Evolutionary conservation across 2,797 vertebrate genomes (phyloP).

Genomic region (Prunella strophiata): DNA sequence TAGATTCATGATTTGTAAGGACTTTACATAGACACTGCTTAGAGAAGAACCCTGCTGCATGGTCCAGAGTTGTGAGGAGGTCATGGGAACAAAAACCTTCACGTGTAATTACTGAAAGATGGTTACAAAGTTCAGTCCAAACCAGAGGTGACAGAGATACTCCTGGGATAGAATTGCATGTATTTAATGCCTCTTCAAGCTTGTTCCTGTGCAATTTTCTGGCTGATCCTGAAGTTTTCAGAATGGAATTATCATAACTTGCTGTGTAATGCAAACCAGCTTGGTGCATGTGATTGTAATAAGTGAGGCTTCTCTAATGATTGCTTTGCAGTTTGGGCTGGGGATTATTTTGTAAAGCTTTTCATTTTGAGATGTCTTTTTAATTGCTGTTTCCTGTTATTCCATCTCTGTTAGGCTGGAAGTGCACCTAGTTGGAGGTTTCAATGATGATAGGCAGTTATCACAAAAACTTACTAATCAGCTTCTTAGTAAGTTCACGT

Average conservation of each 20-base stretch:
- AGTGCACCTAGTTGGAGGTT: constrained; percentile 94
- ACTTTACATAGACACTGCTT: not conserved
- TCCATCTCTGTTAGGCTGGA: constrained; percentile 85
- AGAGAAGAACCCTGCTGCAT: not conserved
- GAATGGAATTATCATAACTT: not conserved
- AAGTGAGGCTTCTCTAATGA: not conserved
- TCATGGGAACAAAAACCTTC: not conserved
- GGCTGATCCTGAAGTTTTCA: not conserved
- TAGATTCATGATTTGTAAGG: not conserved
- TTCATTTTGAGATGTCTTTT: not conserved
- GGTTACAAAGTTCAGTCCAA: not conserved
- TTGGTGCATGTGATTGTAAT: not conserved
- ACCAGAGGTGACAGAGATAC: not conserved
- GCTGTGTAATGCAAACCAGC: not conserved
- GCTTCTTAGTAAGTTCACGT: constrained; percentile 85
- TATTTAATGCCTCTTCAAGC: not conserved
- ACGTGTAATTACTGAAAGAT: not conserved
- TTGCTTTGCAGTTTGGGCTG: constrained; percentile 18
- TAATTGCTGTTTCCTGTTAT: constrained; percentile 59
- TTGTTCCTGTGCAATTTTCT: not conserved
- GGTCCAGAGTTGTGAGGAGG: not conserved
- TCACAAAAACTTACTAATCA: constrained; percentile 91
- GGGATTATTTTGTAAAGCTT: constrained; percentile 23
- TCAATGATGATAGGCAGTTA: constrained; percentile 88
- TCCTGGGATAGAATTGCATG: not conserved